A percentile compares a stretch with the other conserved stretches of the same genome.
Evolutionary conservation across 2,888 invertebrate species (phyloP).

Genomic region (Melinaea menophilus): DNA sequence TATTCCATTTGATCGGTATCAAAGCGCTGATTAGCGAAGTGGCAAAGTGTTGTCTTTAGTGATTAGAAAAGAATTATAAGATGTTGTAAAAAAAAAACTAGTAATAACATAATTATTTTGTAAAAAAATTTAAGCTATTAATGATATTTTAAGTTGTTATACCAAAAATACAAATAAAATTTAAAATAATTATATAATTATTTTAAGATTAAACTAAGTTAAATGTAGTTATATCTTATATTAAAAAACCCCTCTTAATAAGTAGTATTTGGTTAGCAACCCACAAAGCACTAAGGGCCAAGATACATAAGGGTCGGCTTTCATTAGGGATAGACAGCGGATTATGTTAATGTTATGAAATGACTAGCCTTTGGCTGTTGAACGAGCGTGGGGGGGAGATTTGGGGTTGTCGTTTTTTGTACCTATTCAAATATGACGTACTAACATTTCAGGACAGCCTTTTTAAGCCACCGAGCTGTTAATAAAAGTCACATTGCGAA

Average conservation of each 20-base stretch:
- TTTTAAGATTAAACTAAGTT: neutral
- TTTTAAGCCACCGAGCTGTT: too few relatives aligned
- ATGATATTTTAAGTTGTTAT: too few relatives aligned
- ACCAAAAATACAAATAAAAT: too few relatives aligned
- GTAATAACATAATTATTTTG: too few relatives aligned
- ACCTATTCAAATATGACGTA: neutral
- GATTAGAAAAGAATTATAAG: too few relatives aligned
- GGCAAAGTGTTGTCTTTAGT: too few relatives aligned
- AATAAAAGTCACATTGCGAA: too few relatives aligned
- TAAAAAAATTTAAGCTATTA: too few relatives aligned
- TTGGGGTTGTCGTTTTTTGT: neutral
- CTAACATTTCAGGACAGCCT: too few relatives aligned
- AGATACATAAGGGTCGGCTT: conserved; percentile 11
- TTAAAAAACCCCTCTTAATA: conserved; percentile 1
- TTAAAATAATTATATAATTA: neutral
- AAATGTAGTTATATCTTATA: neutral
- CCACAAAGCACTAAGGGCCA: conserved; percentile 18
- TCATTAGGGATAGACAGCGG: conserved; percentile 31
- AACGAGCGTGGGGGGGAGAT: conserved; percentile 6
- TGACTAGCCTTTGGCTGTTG: conserved; percentile 35
- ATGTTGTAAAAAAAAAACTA: too few relatives aligned
- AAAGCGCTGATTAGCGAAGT: too few relatives aligned
- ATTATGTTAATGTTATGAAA: conserved; percentile 68
- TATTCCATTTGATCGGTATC: too few relatives aligned
- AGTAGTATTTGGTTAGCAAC: conserved; percentile 12